Base-by-base conservation (phyloP, 1,140 invertebrate genomes). In the Heterodera schachtii region DNA sequence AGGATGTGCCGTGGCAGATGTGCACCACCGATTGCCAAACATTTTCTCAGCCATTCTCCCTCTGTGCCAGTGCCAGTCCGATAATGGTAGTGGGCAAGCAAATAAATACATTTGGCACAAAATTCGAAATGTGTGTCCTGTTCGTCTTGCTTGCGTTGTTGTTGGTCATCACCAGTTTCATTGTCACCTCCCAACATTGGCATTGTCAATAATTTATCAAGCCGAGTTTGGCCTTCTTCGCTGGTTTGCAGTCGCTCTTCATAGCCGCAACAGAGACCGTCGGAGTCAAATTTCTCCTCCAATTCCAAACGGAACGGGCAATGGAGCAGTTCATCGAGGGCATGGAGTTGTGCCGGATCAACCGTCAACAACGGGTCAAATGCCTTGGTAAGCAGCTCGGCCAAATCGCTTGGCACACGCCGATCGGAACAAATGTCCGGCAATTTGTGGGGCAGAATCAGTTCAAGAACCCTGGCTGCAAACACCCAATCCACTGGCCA, bases 21-120 rank as follows among this genome's bases (percentile, higher is more conserved):
- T 9, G 43, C 19, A 13, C 44, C 47, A n/a, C 60, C 44, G 8
- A 81, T 82, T 9, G 79, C 79, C 75, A 81, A 69, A 81, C 79
- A 81, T 9, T 49, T 44, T n/a, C 79, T 21, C 31, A 81, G 21
- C 79, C 76, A 47, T 9, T 79, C 77, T 2, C 19, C 66, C 31
- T 80, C 77, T 3, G 13, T 81, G 16, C 47, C 52, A 43, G n/a
- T 70, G 67, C 70, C 75, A 57, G 66, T 83, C 13, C 81, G 81
- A 21, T 82, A 64, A 16, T 83, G 64, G 11, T 44, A 76, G 8
- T 83, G 57, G 19, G 67, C 57, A 13, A 83, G 19, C 82, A 76
- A 19, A 21, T 82, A 82, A 31, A 82, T 47, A 41, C 80, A 83
- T 70, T 82, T 83, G 21, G 81, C 81, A 11, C 49, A 83, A 11